Evolutionary conservation across 2,113 vertebrate genomes (phyloP).

Genomic region (Embiotoca jacksoni): DNA sequence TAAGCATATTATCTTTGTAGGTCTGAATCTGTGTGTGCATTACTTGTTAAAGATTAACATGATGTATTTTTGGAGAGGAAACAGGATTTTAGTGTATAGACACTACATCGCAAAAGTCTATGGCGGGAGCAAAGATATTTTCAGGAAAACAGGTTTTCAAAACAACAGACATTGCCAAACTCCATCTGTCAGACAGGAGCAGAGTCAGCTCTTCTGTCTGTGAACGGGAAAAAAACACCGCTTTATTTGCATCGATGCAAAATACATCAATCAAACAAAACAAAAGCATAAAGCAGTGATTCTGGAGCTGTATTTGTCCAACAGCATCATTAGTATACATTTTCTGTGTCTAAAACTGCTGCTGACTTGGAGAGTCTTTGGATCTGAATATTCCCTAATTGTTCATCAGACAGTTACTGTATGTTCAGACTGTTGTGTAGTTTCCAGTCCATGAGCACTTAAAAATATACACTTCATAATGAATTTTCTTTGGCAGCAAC

Average conservation of each 20-base stretch:
- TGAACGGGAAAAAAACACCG: constrained; percentile 35
- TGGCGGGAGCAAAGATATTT: constrained; percentile 40
- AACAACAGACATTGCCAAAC: constrained; percentile 61
- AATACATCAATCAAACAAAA: constrained; percentile 75
- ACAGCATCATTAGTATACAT: constrained; percentile 64
- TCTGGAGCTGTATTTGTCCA: constrained; percentile 49
- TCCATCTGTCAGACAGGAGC: constrained; percentile 70
- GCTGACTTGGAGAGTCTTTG: constrained; percentile 42
- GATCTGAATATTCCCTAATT: constrained; percentile 41
- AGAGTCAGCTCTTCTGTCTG: constrained; percentile 62
- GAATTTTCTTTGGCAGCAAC: neutral
- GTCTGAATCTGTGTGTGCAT: constrained; percentile 16
- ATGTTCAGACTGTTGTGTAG: constrained; percentile 40
- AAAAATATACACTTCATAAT: constrained; percentile 30
- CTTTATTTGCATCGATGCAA: constrained; percentile 71
- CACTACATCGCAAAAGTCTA: constrained; percentile 28
- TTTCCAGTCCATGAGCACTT: constrained; percentile 39
- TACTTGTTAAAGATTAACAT: constrained; percentile 28
- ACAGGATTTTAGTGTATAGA: constrained; percentile 37
- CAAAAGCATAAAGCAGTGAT: constrained; percentile 53
- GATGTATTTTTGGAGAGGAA: constrained; percentile 44
- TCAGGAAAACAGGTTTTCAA: constrained; percentile 66
- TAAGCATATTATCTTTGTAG: constrained; percentile 4
- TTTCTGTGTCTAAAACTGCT: constrained; percentile 49
- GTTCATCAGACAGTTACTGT: constrained; percentile 48